Evolutionary conservation across 2,888 invertebrate species (phyloP).

Genomic region (Electrophaes corylata): DNA sequence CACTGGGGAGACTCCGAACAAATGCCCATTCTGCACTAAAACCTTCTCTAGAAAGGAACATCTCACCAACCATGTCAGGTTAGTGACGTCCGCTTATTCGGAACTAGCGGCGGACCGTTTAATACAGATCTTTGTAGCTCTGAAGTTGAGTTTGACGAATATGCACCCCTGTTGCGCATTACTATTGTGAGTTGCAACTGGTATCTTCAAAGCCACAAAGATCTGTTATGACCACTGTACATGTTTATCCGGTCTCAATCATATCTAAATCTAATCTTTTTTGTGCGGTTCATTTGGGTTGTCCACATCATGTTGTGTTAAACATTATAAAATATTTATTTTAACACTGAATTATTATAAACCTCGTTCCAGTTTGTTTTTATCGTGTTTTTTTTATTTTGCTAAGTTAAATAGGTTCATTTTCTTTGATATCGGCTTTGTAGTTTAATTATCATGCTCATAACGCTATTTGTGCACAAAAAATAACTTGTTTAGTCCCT

Average conservation of each 20-base stretch:
- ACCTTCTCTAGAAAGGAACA: slow-evolving; percentile 90
- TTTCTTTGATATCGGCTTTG: not conserved
- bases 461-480: not conserved
- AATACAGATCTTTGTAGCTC: not conserved
- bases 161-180: not conserved
- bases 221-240: not conserved
- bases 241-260: not conserved
- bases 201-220: not conserved
- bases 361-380: not conserved
- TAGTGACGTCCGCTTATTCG: slow-evolving; percentile 1
- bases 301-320: not conserved
- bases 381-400: not conserved
- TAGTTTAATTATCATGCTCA: not conserved
- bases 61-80: slow-evolving; percentile 87
- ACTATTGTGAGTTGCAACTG: no score
- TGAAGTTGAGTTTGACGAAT: not conserved
- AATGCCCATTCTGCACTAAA: slow-evolving; percentile 89
- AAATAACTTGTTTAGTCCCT: no score
- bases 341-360: no score
- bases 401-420: not conserved
- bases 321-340: not conserved
- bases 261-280: not conserved
- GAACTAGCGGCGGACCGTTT: not conserved
- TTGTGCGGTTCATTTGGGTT: not conserved
- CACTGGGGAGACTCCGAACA: slow-evolving; percentile 89